phyloP scores from a whole-genome alignment of 2,797 vertebrate genomes.

The Thaleichthys pacificus region DNA sequence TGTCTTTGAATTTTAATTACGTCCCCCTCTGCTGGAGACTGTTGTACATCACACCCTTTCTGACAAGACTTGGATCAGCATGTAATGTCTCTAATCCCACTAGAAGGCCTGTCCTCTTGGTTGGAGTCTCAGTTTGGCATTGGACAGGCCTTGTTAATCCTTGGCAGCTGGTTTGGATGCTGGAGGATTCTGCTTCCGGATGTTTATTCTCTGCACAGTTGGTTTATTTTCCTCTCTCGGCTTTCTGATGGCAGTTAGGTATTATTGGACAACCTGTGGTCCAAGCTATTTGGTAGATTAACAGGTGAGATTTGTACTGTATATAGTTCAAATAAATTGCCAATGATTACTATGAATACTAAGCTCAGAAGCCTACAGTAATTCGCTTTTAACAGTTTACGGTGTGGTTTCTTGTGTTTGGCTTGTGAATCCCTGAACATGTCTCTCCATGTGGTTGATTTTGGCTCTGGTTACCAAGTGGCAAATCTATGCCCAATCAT shows the following conservation, averaged over 20 bases:
- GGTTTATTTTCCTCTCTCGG: no score
- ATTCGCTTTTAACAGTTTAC: no score
- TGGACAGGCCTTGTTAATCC: neutral
- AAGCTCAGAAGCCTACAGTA: no score
- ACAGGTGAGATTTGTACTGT: no score
- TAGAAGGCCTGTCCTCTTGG: neutral
- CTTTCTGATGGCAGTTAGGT: no score
- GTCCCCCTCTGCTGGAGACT: constrained; percentile 51
- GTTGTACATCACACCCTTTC: constrained; percentile 23
- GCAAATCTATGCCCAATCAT: constrained; percentile 42
- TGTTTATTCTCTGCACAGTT: no score
- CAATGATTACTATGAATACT: neutral
- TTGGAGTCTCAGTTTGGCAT: neutral
- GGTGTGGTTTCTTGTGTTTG: constrained; percentile 24
- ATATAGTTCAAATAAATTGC: no score
- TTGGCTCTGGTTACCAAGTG: constrained; percentile 34
- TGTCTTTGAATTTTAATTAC: constrained; percentile 41
- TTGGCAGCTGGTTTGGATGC: constrained; percentile 7
- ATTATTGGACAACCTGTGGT: no score
- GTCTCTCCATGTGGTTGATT: constrained; percentile 30
- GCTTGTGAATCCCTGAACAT: constrained; percentile 22
- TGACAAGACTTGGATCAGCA: constrained; percentile 33
- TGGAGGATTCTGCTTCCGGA: no score
- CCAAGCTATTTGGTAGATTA: no score
- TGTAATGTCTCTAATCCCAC: constrained; percentile 9